Percentiles rank a stretch among this genome's conserved stretches.
Conservation (phyloP, 2,113 vertebrate genomes). For the Deroptyus accipitrinus region DNA sequence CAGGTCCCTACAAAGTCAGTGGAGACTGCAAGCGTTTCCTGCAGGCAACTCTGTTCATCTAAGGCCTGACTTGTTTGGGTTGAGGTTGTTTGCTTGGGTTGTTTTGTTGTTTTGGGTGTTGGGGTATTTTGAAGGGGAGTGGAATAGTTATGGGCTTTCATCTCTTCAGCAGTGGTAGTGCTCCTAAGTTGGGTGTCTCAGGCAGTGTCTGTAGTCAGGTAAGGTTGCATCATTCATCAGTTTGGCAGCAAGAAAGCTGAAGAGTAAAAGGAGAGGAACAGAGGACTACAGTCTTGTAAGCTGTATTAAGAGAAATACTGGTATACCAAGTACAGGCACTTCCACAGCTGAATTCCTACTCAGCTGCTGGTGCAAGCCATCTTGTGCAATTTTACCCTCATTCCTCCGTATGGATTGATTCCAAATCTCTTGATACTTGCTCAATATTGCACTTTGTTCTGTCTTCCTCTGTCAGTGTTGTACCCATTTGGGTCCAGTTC, state of each 20-base stretch:
- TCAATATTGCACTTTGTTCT: neutral
- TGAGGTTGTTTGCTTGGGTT: neutral
- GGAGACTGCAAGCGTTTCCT: neutral
- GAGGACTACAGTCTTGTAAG: neutral
- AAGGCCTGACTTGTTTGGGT: neutral
- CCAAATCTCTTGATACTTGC: neutral
- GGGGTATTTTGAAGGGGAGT: accelerated
- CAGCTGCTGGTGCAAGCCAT: neutral
- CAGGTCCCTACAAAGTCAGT: neutral
- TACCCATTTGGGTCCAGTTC: neutral
- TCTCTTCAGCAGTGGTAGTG: neutral
- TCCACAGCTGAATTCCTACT: neutral
- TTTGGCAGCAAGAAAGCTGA: neutral
- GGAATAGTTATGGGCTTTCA: neutral
- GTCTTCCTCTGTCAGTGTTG: neutral
- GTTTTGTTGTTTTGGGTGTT: neutral
- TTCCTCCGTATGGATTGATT: neutral
- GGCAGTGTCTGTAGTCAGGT: neutral
- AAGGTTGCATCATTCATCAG: neutral
- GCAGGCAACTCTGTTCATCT: neutral
- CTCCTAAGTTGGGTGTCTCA: neutral
- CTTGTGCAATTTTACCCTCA: neutral
- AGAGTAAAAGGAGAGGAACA: neutral
- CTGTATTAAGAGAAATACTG: neutral
- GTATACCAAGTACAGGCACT: neutral